Conservation (phyloP, 2,113 vertebrate genomes). For the Mobula birostris region DNA sequence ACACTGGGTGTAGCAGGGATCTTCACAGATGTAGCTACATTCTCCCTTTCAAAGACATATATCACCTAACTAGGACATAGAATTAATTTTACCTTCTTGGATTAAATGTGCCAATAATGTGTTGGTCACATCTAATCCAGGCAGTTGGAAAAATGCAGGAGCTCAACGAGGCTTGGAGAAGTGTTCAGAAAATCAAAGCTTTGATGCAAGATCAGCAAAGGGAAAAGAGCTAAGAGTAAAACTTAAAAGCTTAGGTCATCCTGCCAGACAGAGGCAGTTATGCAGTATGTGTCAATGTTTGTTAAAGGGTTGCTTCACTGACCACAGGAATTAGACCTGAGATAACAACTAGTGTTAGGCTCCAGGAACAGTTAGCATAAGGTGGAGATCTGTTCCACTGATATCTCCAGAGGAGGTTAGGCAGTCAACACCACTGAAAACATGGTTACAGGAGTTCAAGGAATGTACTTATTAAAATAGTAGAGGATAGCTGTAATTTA, state of each 20-base stretch:
- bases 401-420: background rate
- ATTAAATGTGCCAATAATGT: background rate
- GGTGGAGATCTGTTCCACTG: background rate
- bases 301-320: background rate
- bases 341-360: background rate
- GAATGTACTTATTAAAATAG: background rate
- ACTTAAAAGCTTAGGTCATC: background rate
- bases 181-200: background rate
- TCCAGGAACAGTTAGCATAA: background rate
- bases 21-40: too few species aligned
- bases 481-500: too few species aligned
- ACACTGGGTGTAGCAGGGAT: too few species aligned
- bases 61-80: background rate
- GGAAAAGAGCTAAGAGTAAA: background rate
- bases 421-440: background rate
- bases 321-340: background rate
- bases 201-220: background rate
- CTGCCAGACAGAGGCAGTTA: background rate
- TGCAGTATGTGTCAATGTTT: background rate
- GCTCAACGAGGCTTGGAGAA: background rate
- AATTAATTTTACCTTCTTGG: background rate
- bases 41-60: background rate
- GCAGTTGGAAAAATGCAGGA: background rate
- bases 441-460: background rate
- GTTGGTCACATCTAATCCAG: background rate